Evolutionary conservation across 2,113 vertebrate genomes (phyloP).

Genomic region (Percina caprodes): DNA sequence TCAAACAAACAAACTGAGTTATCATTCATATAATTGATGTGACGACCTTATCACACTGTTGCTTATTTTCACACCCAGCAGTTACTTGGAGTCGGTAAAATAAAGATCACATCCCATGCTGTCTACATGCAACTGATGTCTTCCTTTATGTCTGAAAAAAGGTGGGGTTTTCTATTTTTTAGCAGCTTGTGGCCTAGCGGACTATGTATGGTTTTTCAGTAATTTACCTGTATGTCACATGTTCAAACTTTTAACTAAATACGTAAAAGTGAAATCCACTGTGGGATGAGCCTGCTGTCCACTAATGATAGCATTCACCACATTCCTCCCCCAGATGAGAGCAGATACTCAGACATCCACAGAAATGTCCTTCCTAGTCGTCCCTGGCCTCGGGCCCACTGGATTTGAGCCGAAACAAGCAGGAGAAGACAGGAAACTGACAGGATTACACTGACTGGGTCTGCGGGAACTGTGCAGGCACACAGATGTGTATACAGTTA

Average conservation of each 20-base stretch:
- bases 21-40: not conserved
- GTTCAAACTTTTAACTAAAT: not conserved
- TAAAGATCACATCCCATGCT: not conserved
- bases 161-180: not conserved
- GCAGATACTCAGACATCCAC: constrained; percentile 59
- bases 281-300: not conserved
- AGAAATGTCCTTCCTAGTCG: constrained; percentile 61
- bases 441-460: constrained; percentile 61
- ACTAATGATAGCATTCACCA: constrained; percentile 30
- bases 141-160: not conserved
- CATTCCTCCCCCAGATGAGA: constrained; percentile 55
- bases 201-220: not conserved
- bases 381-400: constrained; percentile 57
- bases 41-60: not conserved
- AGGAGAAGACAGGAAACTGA: constrained; percentile 65
- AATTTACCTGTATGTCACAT: not conserved
- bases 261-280: not conserved
- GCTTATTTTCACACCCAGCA: not conserved
- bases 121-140: not conserved
- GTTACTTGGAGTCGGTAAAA: not conserved
- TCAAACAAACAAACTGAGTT: too few relatives aligned
- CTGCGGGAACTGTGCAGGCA: constrained; percentile 32
- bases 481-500: constrained; percentile 26
- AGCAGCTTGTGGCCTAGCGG: not conserved
- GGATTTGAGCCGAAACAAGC: constrained; percentile 38